Base-by-base conservation (phyloP, 2,797 vertebrate species). In the Molossus molossus region DNA sequence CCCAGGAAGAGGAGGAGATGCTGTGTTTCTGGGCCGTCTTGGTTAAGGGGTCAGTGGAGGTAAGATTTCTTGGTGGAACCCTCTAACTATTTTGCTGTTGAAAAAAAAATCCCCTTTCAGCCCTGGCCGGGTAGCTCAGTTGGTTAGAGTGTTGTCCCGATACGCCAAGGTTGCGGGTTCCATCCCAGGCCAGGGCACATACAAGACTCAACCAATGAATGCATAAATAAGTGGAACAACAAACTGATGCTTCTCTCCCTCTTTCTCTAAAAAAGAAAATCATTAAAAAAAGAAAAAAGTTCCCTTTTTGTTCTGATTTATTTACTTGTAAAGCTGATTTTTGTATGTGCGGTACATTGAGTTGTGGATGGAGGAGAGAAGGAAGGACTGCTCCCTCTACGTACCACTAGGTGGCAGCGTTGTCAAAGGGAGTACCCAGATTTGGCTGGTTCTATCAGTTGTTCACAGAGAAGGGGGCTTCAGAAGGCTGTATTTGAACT, bases 341-440 rank as follows among this genome's bases (percentile, higher is more conserved):
- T 65, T 9, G 3, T 9, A 6, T 0, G 12, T 7, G 0, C 0
- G 3, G 21, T 67, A 2, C 2, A 5, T 64, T 80, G 20, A 7
- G 4, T 1, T 25, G 58, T 18, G 20, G 48, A n/a, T 9, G 1
- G 18, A 6, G 17, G 37, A 17, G 27, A 76, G 21, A 33, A 64
- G 62, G 55, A 85, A 23, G 69, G 25, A 33, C 20, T 62, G 81
- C 29, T 96, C 94, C 60, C 62, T 37, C 9, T 0, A 1, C 3
- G 0, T 0, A 15, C 92, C 97, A 76, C 88, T 57, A 95, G 97
- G 89, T 95, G 96, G 45, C 97, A 90, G 93, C 23, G 72, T 94
- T 73, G 48, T 77, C 86, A 50, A 97, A 97, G 91, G 79, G 75
- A 82, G 88, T 86, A 40, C 17, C 57, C 29, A 15, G 40, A 21